phyloP scores from a whole-genome alignment of 2,888 invertebrate species.

The Bruchidius siliquastri region DNA sequence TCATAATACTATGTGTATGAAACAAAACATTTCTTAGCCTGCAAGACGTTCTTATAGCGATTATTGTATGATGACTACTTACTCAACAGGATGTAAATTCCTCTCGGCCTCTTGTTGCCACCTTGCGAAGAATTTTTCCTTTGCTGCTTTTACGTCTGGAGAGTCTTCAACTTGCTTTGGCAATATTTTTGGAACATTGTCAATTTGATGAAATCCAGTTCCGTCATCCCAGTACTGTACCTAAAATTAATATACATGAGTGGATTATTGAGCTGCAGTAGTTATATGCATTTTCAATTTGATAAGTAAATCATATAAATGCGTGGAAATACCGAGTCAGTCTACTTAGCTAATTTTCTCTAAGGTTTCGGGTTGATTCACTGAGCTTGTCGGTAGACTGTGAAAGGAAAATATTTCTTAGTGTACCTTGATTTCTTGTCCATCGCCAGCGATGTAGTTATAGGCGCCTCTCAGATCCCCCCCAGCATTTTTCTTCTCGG shows the following conservation, averaged over 20 bases:
- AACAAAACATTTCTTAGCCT: too few species aligned
- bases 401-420: too few species aligned
- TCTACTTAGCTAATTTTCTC: too few species aligned
- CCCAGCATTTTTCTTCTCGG: slow-evolving; percentile 65
- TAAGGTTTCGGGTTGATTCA: too few species aligned
- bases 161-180: slow-evolving; percentile 63
- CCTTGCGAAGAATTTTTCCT: slow-evolving; percentile 62
- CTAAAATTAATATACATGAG: slow-evolving; percentile 35
- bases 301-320: too few species aligned
- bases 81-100: slow-evolving; percentile 40
- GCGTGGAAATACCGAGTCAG: too few species aligned
- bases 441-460: slow-evolving; percentile 59
- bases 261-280: too few species aligned
- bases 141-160: slow-evolving; percentile 65
- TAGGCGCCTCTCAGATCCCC: slow-evolving; percentile 70
- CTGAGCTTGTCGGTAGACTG: too few species aligned
- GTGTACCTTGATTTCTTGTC: slow-evolving; percentile 61
- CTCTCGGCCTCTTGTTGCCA: slow-evolving; percentile 63
- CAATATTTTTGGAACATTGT: slow-evolving; percentile 62
- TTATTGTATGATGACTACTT: slow-evolving; percentile 20
- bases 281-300: too few species aligned
- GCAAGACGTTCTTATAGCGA: too few species aligned
- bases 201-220: slow-evolving; percentile 73
- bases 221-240: slow-evolving; percentile 71
- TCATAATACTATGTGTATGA: too few species aligned